These are phyloP conservation scores for Sula dactylatra DNA, from an alignment of 2,113 vertebrate species.

Conservation along the genomic window DNA sequence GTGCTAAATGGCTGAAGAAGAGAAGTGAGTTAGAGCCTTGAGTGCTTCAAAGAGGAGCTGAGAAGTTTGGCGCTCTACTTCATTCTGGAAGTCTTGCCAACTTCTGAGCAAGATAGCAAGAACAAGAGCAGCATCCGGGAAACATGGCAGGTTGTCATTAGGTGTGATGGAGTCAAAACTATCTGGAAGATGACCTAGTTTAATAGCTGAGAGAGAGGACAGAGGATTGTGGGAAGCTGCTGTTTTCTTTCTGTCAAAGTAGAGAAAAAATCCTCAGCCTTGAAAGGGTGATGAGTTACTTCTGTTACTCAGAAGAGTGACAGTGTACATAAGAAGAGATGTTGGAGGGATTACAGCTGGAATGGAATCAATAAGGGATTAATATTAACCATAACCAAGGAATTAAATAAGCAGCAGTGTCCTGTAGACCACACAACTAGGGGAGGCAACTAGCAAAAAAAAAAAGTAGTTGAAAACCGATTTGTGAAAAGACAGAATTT, in stretches of 20 bases:
- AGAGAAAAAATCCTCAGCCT: not conserved
- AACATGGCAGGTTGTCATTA: not conserved
- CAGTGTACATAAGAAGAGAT: not conserved
- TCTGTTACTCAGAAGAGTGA: not conserved
- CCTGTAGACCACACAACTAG: not conserved
- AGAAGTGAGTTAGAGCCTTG: not conserved
- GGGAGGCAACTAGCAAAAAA: not conserved
- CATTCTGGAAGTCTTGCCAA: rapidly evolving
- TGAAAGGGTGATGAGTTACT: not conserved
- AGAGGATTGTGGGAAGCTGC: not conserved
- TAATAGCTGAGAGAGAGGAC: not conserved
- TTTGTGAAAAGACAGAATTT: not conserved
- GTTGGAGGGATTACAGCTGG: not conserved
- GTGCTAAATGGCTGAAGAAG: not conserved
- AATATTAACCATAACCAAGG: not conserved
- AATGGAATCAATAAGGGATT: not conserved
- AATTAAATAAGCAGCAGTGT: not conserved
- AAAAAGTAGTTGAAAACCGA: not conserved
- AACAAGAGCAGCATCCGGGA: not conserved
- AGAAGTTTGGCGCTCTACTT: not conserved
- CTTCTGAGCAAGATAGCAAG: not conserved
- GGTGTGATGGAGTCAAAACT: not conserved
- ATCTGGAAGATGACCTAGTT: not conserved
- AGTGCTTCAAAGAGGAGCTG: not conserved
- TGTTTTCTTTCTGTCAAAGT: not conserved